Evolutionary conservation across 1,140 invertebrate genomes (phyloP), one percentile per base, ranked within the genome.

Genomic region (Brachionus rubens): DNA sequence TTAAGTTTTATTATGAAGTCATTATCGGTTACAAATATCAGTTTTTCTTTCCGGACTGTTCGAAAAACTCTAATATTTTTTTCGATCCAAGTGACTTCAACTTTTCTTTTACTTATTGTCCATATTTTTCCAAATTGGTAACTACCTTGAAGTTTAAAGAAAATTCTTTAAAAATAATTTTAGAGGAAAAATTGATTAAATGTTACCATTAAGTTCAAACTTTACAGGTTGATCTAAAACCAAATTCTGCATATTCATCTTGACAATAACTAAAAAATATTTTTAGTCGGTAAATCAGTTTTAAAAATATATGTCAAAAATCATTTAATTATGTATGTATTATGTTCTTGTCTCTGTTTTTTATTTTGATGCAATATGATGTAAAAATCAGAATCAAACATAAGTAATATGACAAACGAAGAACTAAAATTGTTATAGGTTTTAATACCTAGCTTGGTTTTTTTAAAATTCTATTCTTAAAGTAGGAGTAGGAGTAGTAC

Each of bases 101-200:
- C 14, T 33, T 36, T 59, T 33, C 30, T 59, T 59, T 40, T 59
- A 59, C 30, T 59, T 59, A 59, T 59, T 33, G 30, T 59, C 54
- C 54, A 59, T 59, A 59, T 59, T 59, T 59, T 59, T 59, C 54
- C 26, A 40, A 33, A 59, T 36, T 59, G 26, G 30, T 59, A 59
- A 33, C 19, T 9, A 59, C 54, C 54, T 59, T 59, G 52, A 54
- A 54, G 26, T 54, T 54, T 54, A 28, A 28, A 54, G 26, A 12
- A 54, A 54, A 54, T 54, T 54, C 52, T 54, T 28, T 54, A 33
- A 54, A 54, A 54, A n/a, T 54, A 0, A 54, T 54, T 40, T 33
- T 14, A 59, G 6, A 59, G 12, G 36, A 59, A 59, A 36, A 36
- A 36, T 36, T 36, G 4, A 36, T 36, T 36, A 36, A 5, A 5